Conservation (phyloP, 1,140 invertebrate genomes). For the Drosophila repleta region DNA sequence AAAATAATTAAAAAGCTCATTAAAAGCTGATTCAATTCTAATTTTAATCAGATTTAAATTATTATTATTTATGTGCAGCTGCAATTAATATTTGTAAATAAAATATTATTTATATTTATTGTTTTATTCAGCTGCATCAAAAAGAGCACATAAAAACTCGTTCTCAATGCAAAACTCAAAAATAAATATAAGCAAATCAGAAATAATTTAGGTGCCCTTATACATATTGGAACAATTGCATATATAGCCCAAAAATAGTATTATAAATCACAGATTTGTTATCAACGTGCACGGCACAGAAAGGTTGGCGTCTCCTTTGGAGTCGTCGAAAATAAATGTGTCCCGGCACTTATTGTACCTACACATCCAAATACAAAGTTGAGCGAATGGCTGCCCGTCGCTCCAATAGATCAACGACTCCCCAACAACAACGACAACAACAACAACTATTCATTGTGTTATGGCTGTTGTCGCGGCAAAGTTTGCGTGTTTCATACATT, state of each 20-base stretch:
- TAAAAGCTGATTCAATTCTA: too few relatives aligned
- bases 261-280: constrained; percentile 37
- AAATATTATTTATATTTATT: too few relatives aligned
- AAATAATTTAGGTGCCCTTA: too few relatives aligned
- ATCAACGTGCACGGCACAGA: constrained; percentile 11
- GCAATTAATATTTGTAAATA: too few relatives aligned
- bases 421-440: constrained; percentile 16
- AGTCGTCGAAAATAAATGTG: constrained; percentile 48
- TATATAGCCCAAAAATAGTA: neutral
- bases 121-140: too few relatives aligned
- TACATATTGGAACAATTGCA: neutral
- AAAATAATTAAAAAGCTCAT: too few relatives aligned
- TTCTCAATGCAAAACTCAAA: too few relatives aligned
- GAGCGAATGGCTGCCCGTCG: constrained; percentile 49
- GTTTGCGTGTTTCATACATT: constrained; percentile 68
- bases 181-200: too few relatives aligned
- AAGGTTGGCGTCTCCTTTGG: constrained; percentile 17
- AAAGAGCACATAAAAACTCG: too few relatives aligned
- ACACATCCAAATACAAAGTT: constrained; percentile 40
- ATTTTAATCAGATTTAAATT: too few relatives aligned
- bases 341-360: constrained; percentile 60
- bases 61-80: too few relatives aligned
- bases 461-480: constrained; percentile 44
- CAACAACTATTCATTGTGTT: constrained; percentile 22
- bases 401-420: constrained; percentile 71